These are phyloP conservation scores for Quadroppia sp. DNA, from an alignment of 2,888 invertebrate genomes.

Conservation along the genomic window DNA sequence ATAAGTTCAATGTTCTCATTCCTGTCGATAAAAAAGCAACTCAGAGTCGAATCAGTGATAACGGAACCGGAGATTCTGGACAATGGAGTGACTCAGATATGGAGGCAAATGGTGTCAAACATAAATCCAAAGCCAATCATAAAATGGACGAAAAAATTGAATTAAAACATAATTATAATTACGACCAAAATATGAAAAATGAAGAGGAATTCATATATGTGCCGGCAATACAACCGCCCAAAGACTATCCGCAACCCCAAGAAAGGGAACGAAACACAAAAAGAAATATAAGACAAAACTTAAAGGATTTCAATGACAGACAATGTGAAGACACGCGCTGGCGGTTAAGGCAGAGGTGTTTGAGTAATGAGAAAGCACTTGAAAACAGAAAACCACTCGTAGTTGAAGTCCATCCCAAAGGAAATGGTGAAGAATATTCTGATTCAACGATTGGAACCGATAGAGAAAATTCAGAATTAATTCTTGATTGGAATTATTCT, in stretches of 20 bases:
- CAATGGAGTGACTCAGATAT: conserved; percentile 40
- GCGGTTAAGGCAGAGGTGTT: conserved; percentile 6
- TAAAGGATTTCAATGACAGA: neutral
- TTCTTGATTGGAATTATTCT: conserved; percentile 36
- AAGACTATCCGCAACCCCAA: conserved; percentile 41
- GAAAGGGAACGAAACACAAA: neutral
- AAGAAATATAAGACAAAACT: too few species aligned
- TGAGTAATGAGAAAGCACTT: neutral
- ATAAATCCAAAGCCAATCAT: neutral
- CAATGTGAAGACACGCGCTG: neutral
- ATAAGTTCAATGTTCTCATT: conserved; percentile 31
- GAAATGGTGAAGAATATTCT: neutral
- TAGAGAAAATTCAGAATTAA: conserved; percentile 38
- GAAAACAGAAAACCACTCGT: conserved; percentile 28
- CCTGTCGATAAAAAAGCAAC: neutral
- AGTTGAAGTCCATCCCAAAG: conserved; percentile 36
- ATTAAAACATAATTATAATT: conserved; percentile 5
- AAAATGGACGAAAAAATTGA: neutral
- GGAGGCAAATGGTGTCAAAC: conserved; percentile 4
- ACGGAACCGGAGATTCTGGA: conserved; percentile 42
- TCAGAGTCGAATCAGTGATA: conserved; percentile 28
- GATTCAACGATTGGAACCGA: conserved; percentile 15
- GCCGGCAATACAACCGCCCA: conserved; percentile 47
- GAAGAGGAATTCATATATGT: conserved; percentile 48
- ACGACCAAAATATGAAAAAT: conserved; percentile 42